Conservation (phyloP, 2,888 invertebrate species). For the Euplagia quadripunctaria region DNA sequence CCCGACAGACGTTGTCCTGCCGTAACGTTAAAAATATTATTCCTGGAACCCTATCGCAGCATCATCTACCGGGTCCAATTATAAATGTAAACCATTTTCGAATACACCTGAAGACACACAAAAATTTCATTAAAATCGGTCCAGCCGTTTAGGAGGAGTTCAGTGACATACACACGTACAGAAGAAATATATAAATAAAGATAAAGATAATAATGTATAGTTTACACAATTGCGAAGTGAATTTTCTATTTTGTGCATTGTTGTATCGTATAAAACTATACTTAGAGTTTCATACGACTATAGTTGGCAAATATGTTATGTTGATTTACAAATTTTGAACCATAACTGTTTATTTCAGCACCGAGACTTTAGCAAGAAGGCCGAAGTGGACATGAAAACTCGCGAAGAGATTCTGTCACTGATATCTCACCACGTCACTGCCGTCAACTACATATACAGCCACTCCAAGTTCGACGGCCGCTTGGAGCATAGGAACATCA, state of each 20-base stretch:
- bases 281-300: background rate
- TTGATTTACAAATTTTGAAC: background rate
- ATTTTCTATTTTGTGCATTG: background rate
- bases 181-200: no score
- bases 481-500: conserved; percentile 96
- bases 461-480: conserved; percentile 98
- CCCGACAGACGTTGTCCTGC: no score
- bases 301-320: background rate
- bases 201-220: background rate
- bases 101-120: no score
- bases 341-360: conserved; percentile 85
- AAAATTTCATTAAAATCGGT: no score
- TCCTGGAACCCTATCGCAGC: no score
- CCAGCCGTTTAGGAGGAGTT: no score
- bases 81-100: no score
- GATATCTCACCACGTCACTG: conserved; percentile 99
- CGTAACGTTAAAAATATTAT: no score
- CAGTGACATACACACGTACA: no score
- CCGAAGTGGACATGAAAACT: conserved; percentile 94
- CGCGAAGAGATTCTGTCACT: conserved; percentile 98
- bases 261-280: background rate
- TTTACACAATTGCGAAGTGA: background rate
- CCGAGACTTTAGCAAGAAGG: conserved; percentile 89
- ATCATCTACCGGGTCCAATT: no score
- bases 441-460: conserved; percentile 98